These are phyloP conservation scores for Chrysaora quinquecirrha DNA, from an alignment of 30 jellyfish, hydroid and myxozoan species.

Conservation along the genomic window DNA sequence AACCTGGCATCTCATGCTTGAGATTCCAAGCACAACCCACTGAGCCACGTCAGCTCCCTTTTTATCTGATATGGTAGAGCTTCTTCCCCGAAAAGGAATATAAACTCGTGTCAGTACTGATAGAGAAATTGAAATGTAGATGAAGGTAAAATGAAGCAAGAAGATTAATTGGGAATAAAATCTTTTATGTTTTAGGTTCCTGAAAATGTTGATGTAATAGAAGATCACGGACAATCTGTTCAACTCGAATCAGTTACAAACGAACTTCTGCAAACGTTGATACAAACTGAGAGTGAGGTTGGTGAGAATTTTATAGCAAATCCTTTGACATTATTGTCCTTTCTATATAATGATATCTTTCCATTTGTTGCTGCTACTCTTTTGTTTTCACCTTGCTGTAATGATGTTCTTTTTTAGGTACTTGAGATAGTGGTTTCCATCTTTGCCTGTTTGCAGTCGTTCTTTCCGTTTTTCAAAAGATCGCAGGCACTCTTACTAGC, in stretches of 20 bases:
- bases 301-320: neutral
- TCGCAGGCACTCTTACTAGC: constrained; percentile 60
- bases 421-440: constrained; percentile 42
- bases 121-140: no score
- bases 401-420: constrained; percentile 6
- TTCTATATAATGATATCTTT: no score
- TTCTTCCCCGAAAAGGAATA: no score
- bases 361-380: neutral
- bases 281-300: constrained; percentile 28
- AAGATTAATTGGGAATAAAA: no score
- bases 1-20: no score
- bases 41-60: no score
- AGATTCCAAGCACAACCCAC: no score
- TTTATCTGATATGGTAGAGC: no score
- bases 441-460: constrained; percentile 61
- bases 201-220: neutral
- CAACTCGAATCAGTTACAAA: constrained; percentile 25
- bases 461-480: constrained; percentile 63
- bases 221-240: constrained; percentile 38
- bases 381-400: neutral
- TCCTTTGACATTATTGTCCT: no score
- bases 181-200: neutral
- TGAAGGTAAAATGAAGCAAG: no score
- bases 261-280: constrained; percentile 12
- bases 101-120: no score